These are phyloP conservation scores for Linyphia triangularis DNA, from an alignment of 2,888 invertebrate species.

Conservation along the genomic window DNA sequence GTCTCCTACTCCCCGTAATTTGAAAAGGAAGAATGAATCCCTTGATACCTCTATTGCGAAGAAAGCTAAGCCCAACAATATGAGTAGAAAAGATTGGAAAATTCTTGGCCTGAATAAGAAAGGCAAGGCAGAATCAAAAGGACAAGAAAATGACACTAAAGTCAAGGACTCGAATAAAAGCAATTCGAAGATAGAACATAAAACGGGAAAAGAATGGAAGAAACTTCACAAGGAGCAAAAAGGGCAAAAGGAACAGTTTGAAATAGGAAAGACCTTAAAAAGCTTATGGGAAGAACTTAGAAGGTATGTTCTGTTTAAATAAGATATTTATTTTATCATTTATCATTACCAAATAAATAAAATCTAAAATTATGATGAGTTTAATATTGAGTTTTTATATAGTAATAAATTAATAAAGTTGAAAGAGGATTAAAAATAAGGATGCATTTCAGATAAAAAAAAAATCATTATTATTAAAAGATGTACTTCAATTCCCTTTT, in stretches of 20 bases:
- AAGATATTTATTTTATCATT: background rate
- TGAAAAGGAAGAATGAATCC: conserved; percentile 23
- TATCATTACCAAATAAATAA: too few relatives aligned
- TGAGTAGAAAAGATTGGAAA: conserved; percentile 34
- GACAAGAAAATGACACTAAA: background rate
- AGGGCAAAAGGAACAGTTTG: conserved; percentile 39
- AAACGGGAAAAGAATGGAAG: conserved; percentile 34
- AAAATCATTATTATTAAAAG: too few relatives aligned
- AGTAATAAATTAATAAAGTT: too few relatives aligned
- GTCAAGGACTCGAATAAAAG: background rate
- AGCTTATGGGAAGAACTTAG: conserved; percentile 55
- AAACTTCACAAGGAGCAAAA: conserved; percentile 10
- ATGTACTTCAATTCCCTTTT: too few relatives aligned
- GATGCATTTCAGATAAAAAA: too few relatives aligned
- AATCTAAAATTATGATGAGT: too few relatives aligned
- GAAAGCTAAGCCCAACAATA: conserved; percentile 19
- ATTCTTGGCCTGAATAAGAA: conserved; percentile 30
- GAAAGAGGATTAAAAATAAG: too few relatives aligned
- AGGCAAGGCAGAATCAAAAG: background rate
- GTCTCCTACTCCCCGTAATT: background rate
- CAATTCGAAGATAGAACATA: background rate
- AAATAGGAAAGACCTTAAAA: conserved; percentile 39
- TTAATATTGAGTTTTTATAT: too few relatives aligned
- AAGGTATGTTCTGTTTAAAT: conserved; percentile 29
- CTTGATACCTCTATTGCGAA: background rate